These are phyloP conservation scores for Yasuhikotakia modesta DNA, from an alignment of 2,797 vertebrate species.

Conservation along the genomic window DNA sequence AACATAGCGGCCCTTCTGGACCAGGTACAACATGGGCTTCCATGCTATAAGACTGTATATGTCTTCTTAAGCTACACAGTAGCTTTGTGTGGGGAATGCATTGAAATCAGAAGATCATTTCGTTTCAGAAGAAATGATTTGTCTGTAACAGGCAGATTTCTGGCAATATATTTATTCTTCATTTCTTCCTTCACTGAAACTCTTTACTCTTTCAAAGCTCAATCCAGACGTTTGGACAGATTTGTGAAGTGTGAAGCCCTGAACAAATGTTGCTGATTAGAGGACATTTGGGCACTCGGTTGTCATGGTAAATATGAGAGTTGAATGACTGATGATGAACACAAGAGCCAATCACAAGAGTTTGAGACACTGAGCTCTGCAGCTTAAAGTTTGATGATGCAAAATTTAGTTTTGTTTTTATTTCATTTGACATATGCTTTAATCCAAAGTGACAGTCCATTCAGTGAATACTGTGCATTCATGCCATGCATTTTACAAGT, in stretches of 20 bases:
- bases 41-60: no score
- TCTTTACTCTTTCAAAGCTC: not conserved
- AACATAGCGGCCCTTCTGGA: not conserved
- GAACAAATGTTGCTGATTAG: constrained; percentile 47
- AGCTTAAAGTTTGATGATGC: not conserved
- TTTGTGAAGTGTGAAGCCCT: not conserved
- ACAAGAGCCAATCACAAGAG: constrained; percentile 12
- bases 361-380: not conserved
- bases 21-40: no score
- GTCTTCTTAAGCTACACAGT: no score
- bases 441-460: not conserved
- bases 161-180: not conserved
- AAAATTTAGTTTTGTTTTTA: not conserved
- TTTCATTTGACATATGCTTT: not conserved
- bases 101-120: no score
- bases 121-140: no score
- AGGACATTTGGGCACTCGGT: constrained; percentile 38
- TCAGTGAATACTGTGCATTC: not conserved
- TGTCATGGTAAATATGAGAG: constrained; percentile 48
- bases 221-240: not conserved
- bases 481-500: not conserved
- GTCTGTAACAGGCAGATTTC: no score
- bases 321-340: constrained; percentile 39
- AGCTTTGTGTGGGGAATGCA: no score
- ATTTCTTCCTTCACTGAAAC: not conserved